These are phyloP conservation scores for Coleophora deauratella DNA, from an alignment of 2,888 invertebrate genomes.

Conservation along the genomic window DNA sequence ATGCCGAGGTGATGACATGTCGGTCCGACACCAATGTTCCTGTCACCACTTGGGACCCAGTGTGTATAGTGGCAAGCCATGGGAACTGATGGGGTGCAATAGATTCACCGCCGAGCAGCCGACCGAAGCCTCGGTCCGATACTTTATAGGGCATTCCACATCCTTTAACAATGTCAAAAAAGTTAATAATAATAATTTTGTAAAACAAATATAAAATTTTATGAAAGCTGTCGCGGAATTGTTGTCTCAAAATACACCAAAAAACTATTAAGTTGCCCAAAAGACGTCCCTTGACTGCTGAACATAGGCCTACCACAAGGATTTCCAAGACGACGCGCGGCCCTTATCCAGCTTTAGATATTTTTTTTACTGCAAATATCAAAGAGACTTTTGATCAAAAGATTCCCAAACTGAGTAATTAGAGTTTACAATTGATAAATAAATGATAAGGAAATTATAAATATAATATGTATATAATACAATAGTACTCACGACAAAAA, in stretches of 20 bases:
- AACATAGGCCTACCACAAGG: too few species aligned
- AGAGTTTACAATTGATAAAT: too few species aligned
- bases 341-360: too few species aligned
- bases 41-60: constrained; percentile 36
- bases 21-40: constrained; percentile 73
- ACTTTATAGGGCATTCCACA: constrained; percentile 19
- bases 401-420: too few species aligned
- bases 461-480: too few species aligned
- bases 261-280: too few species aligned
- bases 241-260: too few species aligned
- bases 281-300: too few species aligned
- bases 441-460: background rate
- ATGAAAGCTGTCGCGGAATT: too few species aligned
- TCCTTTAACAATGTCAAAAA: constrained; percentile 13
- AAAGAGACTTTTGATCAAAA: too few species aligned
- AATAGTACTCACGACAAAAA: constrained; percentile 32
- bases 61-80: constrained; percentile 66
- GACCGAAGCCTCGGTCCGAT: background rate
- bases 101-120: constrained; percentile 58
- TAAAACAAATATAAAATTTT: background rate
- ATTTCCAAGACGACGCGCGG: too few species aligned
- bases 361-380: too few species aligned
- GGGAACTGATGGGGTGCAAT: constrained; percentile 68
- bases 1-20: constrained; percentile 73
- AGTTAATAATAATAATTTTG: background rate